These are phyloP conservation scores for Habrosyne pyritoides DNA, from an alignment of 2,888 invertebrate genomes.

Conservation along the genomic window DNA sequence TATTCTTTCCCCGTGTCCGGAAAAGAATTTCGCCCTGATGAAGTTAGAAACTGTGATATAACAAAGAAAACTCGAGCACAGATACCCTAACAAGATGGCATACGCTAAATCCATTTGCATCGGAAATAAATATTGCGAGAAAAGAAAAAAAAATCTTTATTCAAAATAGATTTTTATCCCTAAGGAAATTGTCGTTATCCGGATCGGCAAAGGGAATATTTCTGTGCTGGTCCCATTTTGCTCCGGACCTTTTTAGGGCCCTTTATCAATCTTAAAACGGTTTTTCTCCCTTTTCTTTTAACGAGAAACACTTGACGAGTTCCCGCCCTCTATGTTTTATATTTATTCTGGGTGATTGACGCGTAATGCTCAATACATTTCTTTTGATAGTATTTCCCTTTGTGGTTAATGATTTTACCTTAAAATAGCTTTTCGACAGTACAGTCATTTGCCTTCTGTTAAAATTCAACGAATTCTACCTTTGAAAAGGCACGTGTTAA, in stretches of 20 bases:
- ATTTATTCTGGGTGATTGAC: slow-evolving; percentile 22
- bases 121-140: slow-evolving; percentile 9
- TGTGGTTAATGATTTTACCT: background rate
- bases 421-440: background rate
- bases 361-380: slow-evolving; percentile 14
- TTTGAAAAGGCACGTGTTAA: too few species aligned
- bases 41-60: background rate
- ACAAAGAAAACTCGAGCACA: slow-evolving; percentile 3
- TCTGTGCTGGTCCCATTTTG: slow-evolving; percentile 11
- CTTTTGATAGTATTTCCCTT: background rate
- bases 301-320: slow-evolving; percentile 52
- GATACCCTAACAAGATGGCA: slow-evolving; percentile 3
- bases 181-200: slow-evolving; percentile 14
- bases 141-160: slow-evolving; percentile 9
- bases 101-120: slow-evolving; percentile 10
- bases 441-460: background rate
- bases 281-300: slow-evolving; percentile 51
- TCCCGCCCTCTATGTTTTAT: slow-evolving; percentile 14
- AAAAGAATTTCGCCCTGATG: background rate
- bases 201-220: slow-evolving; percentile 18
- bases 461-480: too few species aligned
- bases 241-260: slow-evolving; percentile 41
- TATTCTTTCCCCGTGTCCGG: background rate
- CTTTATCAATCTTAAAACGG: slow-evolving; percentile 62
- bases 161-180: slow-evolving; percentile 16